A percentile compares a stretch with the other conserved stretches of the same genome.
Evolutionary conservation across 2,888 invertebrate species (phyloP).

Genomic region (Mylabris sibirica): DNA sequence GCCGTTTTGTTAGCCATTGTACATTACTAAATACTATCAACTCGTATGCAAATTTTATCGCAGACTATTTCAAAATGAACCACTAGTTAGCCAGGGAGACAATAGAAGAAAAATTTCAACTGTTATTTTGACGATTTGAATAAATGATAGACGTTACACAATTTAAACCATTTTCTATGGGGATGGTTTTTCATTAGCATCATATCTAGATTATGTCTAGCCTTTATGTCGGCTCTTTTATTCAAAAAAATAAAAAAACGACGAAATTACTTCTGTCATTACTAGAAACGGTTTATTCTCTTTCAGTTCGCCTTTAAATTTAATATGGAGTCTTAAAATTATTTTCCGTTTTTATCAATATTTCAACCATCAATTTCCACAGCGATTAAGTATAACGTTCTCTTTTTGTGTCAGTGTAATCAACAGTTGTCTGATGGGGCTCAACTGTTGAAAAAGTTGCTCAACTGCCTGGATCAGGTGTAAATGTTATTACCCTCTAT

Average conservation of each 20-base stretch:
- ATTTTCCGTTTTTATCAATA: neutral
- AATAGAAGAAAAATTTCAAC: neutral
- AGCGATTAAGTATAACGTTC: neutral
- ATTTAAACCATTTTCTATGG: neutral
- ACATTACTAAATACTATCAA: slow-evolving; percentile 5
- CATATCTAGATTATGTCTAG: slow-evolving; percentile 29
- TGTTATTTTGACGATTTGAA: neutral
- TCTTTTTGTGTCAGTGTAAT: neutral
- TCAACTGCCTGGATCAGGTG: too few species aligned
- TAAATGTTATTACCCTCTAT: too few species aligned
- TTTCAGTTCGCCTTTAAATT: neutral
- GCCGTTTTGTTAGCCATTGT: neutral
- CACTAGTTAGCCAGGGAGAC: neutral
- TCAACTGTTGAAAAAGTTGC: too few species aligned
- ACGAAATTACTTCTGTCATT: slow-evolving; percentile 35
- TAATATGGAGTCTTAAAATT: too few species aligned
- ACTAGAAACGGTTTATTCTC: neutral
- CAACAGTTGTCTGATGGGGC: neutral
- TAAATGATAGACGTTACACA: neutral
- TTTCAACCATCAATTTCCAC: neutral
- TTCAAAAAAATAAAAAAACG: slow-evolving; percentile 13
- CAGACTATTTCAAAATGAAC: neutral
- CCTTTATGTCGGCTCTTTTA: slow-evolving; percentile 20
- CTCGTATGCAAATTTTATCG: neutral
- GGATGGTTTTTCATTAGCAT: slow-evolving; percentile 31